Conservation (phyloP, 2,113 vertebrate species). For the Eulemur macaco region DNA sequence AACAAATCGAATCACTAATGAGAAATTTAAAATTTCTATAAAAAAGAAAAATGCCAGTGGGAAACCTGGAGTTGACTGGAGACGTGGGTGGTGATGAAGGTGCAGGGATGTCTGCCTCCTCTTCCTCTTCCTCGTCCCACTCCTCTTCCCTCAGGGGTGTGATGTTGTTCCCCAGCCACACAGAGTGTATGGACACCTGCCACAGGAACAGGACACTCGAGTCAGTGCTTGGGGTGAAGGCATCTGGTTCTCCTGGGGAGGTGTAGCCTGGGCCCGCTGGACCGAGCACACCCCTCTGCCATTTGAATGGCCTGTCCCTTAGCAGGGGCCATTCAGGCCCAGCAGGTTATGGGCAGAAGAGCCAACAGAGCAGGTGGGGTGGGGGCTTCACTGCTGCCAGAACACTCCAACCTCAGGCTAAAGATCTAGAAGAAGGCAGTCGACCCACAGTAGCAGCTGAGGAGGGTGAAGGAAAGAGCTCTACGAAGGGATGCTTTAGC, state of each 20-base stretch:
- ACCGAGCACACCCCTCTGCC: background rate
- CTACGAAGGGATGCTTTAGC: accelerated
- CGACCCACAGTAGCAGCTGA: background rate
- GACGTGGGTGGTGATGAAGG: conserved; percentile 91
- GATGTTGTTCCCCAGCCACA: conserved; percentile 98
- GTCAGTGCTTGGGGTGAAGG: accelerated
- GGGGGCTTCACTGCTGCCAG: background rate
- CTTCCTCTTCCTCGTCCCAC: conserved; percentile 97
- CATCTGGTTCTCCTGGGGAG: background rate
- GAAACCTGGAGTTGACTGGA: conserved; percentile 95
- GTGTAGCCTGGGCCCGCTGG: accelerated
- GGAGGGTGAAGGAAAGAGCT: background rate
- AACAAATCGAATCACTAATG: background rate
- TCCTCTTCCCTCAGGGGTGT: conserved; percentile 97
- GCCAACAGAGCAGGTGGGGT: background rate
- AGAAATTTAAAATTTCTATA: background rate
- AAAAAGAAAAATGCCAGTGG: background rate
- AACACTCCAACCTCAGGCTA: too few species aligned
- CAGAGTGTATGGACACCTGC: conserved; percentile 97
- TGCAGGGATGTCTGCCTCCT: conserved; percentile 90
- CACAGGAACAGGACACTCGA: background rate
- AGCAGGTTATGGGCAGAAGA: accelerated
- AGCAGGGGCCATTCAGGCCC: background rate
- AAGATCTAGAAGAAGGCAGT: background rate
- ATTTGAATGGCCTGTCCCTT: accelerated